These are phyloP conservation scores for Eristalinus sepulchralis DNA, from an alignment of 2,888 invertebrate species.

Conservation along the genomic window DNA sequence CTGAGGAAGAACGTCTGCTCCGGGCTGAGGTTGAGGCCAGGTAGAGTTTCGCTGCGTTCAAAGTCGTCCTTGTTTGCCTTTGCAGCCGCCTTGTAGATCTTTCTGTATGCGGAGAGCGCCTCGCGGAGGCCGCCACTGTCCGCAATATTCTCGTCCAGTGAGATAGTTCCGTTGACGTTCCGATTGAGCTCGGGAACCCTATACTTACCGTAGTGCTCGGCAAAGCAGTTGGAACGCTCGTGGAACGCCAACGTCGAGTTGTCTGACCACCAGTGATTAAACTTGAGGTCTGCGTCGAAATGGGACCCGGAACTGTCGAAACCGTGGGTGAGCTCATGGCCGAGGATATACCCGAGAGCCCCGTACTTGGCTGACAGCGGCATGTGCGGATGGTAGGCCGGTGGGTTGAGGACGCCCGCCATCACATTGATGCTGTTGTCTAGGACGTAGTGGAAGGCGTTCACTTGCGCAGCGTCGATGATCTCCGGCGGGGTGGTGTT, in stretches of 20 bases:
- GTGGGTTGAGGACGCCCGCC: constrained; percentile 77
- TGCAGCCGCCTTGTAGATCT: constrained; percentile 72
- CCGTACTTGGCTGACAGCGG: constrained; percentile 78
- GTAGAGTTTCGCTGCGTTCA: constrained; percentile 75
- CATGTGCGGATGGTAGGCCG: constrained; percentile 76
- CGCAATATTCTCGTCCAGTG: constrained; percentile 78
- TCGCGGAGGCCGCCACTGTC: constrained; percentile 77
- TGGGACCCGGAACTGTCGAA: constrained; percentile 76
- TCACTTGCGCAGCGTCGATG: constrained; percentile 75
- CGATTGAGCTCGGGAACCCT: constrained; percentile 77
- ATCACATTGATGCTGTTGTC: constrained; percentile 78
- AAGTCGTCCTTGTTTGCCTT: constrained; percentile 28
- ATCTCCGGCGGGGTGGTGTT: constrained; percentile 74
- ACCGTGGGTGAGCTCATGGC: constrained; percentile 78
- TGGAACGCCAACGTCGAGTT: constrained; percentile 66
- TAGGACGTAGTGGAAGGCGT: constrained; percentile 77
- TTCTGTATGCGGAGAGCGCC: constrained; percentile 75
- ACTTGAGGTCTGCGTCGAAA: constrained; percentile 73
- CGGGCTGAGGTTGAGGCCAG: constrained; percentile 76
- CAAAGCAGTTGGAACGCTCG: constrained; percentile 76
- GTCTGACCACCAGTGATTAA: constrained; percentile 76
- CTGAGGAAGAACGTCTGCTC: constrained; percentile 78
- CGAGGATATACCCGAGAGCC: constrained; percentile 77
- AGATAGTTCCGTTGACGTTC: constrained; percentile 75
- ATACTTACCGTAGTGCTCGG: constrained; percentile 75